These are phyloP conservation scores for Bicyclus anynana DNA, from an alignment of 1,140 invertebrate genomes.

Conservation along the genomic window DNA sequence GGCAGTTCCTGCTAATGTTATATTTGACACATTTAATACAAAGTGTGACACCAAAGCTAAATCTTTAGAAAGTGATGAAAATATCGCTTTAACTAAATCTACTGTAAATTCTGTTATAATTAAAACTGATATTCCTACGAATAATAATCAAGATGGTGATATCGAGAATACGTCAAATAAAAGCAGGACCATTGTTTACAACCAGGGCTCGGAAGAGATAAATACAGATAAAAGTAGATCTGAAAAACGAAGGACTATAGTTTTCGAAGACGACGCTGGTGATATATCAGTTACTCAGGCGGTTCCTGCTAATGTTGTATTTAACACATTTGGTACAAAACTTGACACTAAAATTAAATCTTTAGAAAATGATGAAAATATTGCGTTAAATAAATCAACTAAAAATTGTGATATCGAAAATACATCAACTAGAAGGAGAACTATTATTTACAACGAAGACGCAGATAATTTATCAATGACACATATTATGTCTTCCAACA, in stretches of 20 bases:
- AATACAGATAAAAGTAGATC: background rate
- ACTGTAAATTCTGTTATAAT: background rate
- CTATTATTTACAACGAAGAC: too few species aligned
- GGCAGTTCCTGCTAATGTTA: constrained; percentile 24
- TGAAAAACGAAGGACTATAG: constrained; percentile 25
- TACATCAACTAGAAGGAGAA: constrained; percentile 15
- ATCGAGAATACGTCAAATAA: constrained; percentile 13
- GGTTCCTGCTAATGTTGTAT: constrained; percentile 25
- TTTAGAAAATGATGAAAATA: background rate
- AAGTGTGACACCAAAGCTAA: background rate
- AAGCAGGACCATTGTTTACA: too few species aligned
- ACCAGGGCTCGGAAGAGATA: too few species aligned
- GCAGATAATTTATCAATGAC: too few species aligned
- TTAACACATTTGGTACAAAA: constrained; percentile 3
- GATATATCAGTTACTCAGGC: constrained; percentile 33
- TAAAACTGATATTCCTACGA: background rate
- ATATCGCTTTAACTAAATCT: background rate
- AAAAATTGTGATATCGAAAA: constrained; percentile 3
- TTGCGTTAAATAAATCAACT: background rate
- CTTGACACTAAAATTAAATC: background rate
- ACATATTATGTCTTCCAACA: constrained; percentile 24
- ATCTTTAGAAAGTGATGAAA: background rate
- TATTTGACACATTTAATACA: constrained; percentile 10
- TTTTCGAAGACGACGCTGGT: constrained; percentile 21
- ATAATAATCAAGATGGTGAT: too few species aligned